A percentile compares a stretch with the other conserved stretches of the same genome.
Conservation (phyloP, 2,797 vertebrate genomes). For the Microhierax caerulescens region DNA sequence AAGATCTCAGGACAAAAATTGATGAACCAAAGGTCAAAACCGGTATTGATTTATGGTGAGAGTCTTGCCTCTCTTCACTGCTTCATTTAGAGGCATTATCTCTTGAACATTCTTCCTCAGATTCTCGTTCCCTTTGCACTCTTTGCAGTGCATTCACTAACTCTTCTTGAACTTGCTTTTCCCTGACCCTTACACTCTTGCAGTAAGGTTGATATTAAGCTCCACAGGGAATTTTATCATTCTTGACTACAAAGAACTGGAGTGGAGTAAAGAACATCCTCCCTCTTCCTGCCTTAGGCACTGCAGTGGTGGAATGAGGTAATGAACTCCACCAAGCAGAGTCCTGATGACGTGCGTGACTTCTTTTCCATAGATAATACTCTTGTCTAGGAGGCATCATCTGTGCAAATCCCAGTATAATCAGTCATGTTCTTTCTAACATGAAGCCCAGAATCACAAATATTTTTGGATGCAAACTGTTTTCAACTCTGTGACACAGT, state of each 20-base stretch:
- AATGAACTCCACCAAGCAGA: neutral
- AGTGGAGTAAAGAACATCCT: neutral
- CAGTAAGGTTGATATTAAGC: neutral
- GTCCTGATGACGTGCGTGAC: neutral
- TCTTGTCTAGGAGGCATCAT: neutral
- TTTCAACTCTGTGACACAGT: neutral
- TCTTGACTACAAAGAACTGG: neutral
- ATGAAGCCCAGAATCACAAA: neutral
- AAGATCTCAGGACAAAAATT: neutral
- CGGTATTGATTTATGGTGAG: neutral
- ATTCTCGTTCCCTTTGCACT: neutral
- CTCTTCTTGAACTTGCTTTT: neutral
- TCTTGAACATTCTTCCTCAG: neutral
- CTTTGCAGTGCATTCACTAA: neutral
- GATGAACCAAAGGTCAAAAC: neutral
- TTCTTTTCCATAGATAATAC: neutral
- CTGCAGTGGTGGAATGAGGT: neutral
- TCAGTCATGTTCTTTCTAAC: neutral
- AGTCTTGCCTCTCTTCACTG: neutral
- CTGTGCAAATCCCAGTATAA: neutral
- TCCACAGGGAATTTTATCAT: slow-evolving; percentile 36
- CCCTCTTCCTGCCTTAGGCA: slow-evolving; percentile 9
- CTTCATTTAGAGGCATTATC: neutral
- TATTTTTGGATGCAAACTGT: neutral
- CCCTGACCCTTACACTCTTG: neutral